Percentiles rank a stretch among this genome's conserved stretches.
Conservation (phyloP, 2,113 vertebrate species). For the Chaetops frenatus region DNA sequence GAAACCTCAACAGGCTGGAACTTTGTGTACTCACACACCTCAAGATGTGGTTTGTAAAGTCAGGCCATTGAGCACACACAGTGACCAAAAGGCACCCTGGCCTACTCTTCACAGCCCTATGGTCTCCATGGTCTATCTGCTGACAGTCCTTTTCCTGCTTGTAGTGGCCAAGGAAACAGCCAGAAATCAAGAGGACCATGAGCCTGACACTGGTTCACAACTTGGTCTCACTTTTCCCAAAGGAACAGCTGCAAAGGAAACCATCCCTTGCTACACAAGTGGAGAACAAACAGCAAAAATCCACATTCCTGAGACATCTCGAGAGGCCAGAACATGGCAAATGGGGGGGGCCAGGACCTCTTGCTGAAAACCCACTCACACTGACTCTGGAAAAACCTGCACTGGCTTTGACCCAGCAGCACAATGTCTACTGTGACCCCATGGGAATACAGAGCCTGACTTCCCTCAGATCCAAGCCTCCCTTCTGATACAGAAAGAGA, state of each 20-base stretch:
- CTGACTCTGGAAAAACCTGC: background rate
- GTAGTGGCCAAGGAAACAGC: background rate
- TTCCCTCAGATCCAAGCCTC: background rate
- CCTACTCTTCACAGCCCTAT: background rate
- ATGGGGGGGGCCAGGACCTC: background rate
- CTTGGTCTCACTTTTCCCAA: background rate
- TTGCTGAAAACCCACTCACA: background rate
- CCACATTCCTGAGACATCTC: background rate
- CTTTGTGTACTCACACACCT: background rate
- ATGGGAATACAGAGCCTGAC: background rate
- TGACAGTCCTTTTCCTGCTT: background rate
- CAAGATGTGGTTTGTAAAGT: background rate
- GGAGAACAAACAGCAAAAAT: background rate
- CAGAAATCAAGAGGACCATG: background rate
- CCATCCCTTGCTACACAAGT: background rate
- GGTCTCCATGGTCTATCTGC: background rate
- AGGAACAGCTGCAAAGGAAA: background rate
- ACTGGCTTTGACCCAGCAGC: background rate
- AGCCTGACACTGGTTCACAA: background rate
- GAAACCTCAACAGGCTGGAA: background rate
- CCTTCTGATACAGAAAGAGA: background rate
- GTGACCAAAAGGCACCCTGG: background rate
- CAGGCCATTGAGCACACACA: background rate
- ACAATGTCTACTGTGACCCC: background rate
- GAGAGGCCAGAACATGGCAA: background rate